These are phyloP conservation scores for Montipora cactus DNA, from an alignment of 64 coral and sea anemone genomes.

Conservation along the genomic window DNA sequence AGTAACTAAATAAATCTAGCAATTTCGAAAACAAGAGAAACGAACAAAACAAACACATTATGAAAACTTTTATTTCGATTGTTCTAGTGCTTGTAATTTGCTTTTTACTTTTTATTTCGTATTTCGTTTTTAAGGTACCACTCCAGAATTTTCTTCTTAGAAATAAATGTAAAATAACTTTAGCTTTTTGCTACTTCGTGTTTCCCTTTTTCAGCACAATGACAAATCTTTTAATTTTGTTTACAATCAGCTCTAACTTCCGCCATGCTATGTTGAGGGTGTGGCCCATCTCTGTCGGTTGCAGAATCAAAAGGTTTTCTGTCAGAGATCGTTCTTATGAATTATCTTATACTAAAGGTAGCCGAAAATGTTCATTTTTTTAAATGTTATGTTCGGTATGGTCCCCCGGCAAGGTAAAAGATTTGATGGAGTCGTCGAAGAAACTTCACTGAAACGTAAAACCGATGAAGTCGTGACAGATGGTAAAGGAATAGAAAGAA, in stretches of 20 bases:
- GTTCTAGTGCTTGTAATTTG: not conserved
- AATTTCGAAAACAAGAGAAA: not conserved
- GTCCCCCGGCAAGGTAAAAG: no score
- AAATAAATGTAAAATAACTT: not conserved
- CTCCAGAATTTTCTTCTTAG: not conserved
- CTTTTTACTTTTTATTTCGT: not conserved
- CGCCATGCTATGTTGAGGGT: not conserved
- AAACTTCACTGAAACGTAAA: no score
- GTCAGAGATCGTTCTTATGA: no score
- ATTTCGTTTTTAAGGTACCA: not conserved
- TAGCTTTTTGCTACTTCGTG: not conserved
- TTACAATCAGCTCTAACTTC: not conserved
- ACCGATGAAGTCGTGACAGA: no score
- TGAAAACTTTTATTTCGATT: constrained; percentile 21
- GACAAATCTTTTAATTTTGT: not conserved
- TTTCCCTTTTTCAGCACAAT: not conserved
- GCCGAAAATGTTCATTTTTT: no score
- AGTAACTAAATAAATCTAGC: not conserved
- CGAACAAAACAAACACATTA: not conserved
- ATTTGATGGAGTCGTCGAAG: no score
- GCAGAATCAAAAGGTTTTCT: no score
- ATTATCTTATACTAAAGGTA: no score
- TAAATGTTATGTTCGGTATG: no score
- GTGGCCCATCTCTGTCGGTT: not conserved
- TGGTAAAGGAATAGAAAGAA: no score